Conservation (phyloP, 2,888 invertebrate species). For the Catocala nupta region DNA sequence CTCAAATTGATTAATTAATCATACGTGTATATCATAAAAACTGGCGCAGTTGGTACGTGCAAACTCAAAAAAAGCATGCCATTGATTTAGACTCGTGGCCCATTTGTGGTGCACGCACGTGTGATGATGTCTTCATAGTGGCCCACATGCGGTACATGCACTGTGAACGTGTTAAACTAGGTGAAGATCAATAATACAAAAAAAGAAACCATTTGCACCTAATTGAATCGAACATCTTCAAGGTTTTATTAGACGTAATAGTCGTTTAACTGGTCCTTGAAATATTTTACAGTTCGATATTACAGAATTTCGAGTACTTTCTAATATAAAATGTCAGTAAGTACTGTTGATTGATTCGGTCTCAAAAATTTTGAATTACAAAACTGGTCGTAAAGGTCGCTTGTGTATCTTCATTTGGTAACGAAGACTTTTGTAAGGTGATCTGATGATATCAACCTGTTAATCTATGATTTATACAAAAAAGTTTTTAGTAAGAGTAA, state of each 20-base stretch:
- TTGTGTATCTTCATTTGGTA: slow-evolving; percentile 5
- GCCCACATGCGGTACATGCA: no score
- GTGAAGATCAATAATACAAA: slow-evolving; percentile 1
- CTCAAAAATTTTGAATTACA: slow-evolving; percentile 33
- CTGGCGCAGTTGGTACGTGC: no score
- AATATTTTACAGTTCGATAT: not conserved
- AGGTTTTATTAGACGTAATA: not conserved
- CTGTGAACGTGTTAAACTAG: slow-evolving; percentile 4
- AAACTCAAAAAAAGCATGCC: no score
- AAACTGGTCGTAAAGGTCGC: slow-evolving; percentile 44
- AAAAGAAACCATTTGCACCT: not conserved
- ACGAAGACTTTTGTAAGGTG: no score
- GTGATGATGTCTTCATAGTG: no score
- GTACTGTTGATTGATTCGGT: slow-evolving; percentile 25
- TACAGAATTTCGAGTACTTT: slow-evolving; percentile 13
- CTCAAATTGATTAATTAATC: slow-evolving; percentile 6
- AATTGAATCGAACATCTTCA: not conserved
- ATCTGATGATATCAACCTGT: no score
- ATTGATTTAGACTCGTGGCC: no score
- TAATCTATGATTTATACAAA: no score
- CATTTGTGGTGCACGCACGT: no score
- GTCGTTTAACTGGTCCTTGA: not conserved
- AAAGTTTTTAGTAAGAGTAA: no score
- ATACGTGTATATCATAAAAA: no score
- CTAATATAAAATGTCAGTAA: slow-evolving; percentile 21